A percentile compares a stretch with the other conserved stretches of the same genome.
Evolutionary conservation across 2,888 invertebrate genomes (phyloP).

Genomic region (Caenorhabditis imperialis): DNA sequence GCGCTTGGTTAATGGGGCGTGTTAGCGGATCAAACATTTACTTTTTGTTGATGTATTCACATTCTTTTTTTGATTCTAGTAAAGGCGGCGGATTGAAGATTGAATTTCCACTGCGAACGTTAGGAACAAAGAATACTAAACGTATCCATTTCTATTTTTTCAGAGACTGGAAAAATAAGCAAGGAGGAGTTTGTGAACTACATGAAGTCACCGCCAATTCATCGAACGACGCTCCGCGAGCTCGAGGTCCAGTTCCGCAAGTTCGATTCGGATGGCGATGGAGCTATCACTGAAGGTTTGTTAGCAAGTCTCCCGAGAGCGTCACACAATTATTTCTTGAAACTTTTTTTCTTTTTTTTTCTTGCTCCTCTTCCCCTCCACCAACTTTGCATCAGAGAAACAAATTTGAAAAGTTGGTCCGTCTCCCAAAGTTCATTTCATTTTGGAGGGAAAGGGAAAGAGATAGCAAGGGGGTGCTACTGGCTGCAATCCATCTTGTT

Average conservation of each 20-base stretch:
- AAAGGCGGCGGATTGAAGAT: constrained; percentile 12
- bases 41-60: constrained; percentile 18
- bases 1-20: constrained; percentile 14
- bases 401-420: constrained; percentile 39
- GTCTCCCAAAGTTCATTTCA: constrained; percentile 51
- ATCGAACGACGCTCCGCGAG: constrained; percentile 72
- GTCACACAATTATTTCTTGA: constrained; percentile 42
- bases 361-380: too few species aligned
- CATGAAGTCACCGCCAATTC: constrained; percentile 73
- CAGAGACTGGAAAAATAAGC: constrained; percentile 76
- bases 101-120: constrained; percentile 27
- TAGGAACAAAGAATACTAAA: constrained; percentile 16
- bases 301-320: constrained; percentile 38
- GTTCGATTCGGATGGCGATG: constrained; percentile 74
- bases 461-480: constrained; percentile 1
- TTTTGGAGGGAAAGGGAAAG: constrained; percentile 18
- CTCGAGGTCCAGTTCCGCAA: constrained; percentile 71
- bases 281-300: constrained; percentile 73
- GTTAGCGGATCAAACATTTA: constrained; percentile 22
- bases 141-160: constrained; percentile 44
- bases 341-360: constrained; percentile 44
- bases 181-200: constrained; percentile 76
- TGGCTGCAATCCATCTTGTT: constrained; percentile 30
- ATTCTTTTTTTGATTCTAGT: too few species aligned
- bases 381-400: constrained; percentile 7